Evolutionary conservation across 2,113 vertebrate species (phyloP).

Genomic region (Andinoacara biseriatus): DNA sequence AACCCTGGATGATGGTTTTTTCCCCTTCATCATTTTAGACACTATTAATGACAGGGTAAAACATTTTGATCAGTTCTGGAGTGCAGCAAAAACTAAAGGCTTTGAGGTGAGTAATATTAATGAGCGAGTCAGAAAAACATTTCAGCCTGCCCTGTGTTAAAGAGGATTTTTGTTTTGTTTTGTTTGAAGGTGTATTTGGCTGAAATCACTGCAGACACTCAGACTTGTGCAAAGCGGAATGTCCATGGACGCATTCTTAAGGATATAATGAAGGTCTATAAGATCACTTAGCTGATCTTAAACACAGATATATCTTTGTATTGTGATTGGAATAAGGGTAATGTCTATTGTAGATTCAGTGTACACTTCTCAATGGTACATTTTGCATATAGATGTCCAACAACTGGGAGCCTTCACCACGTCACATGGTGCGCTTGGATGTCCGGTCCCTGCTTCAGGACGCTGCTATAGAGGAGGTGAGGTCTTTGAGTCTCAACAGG

Average conservation of each 20-base stretch:
- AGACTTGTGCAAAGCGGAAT: constrained; percentile 95
- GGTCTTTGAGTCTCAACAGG: neutral
- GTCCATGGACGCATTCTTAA: constrained; percentile 92
- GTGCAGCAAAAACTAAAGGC: constrained; percentile 97
- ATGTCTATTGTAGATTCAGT: neutral
- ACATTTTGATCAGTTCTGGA: constrained; percentile 99
- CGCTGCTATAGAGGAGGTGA: constrained; percentile 97
- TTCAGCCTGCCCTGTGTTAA: neutral
- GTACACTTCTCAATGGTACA: neutral
- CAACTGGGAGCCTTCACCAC: constrained; percentile 94
- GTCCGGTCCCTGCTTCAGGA: constrained; percentile 97
- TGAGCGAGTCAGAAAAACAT: neutral
- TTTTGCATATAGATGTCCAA: constrained; percentile 86
- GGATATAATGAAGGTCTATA: constrained; percentile 91
- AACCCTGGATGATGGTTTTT: constrained; percentile 97
- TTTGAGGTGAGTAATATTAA: constrained; percentile 87
- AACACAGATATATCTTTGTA: neutral
- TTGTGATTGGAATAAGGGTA: neutral
- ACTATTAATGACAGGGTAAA: constrained; percentile 95
- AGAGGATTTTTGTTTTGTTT: neutral
- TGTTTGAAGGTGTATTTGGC: constrained; percentile 92
- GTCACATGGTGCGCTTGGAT: constrained; percentile 97
- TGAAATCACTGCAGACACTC: constrained; percentile 94
- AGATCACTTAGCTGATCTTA: neutral
- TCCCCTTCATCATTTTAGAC: constrained; percentile 98